A percentile compares a stretch with the other conserved stretches of the same genome.
Conservation (phyloP, 2,797 vertebrate genomes). For the Anabacerthia variegaticeps region DNA sequence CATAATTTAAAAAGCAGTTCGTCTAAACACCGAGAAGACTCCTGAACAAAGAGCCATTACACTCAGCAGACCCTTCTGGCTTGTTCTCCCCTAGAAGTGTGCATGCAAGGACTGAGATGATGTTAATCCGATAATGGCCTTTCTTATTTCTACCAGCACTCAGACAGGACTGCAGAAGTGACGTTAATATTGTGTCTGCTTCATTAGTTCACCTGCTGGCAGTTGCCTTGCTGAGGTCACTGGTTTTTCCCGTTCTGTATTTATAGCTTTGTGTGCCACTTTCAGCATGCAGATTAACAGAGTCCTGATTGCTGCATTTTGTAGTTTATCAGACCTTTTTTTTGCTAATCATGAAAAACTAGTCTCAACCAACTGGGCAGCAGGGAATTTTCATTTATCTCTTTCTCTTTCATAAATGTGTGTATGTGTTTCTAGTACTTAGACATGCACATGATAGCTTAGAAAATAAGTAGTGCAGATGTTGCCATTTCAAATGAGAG, state of each 20-base stretch:
- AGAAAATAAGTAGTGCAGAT: not conserved
- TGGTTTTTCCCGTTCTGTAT: constrained; percentile 45
- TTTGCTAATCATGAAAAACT: not conserved
- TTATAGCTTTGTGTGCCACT: constrained; percentile 51
- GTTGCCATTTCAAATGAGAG: not conserved
- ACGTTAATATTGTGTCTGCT: constrained; percentile 38
- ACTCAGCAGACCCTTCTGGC: not conserved
- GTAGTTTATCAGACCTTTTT: not conserved
- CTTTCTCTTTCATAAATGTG: not conserved
- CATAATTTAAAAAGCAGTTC: not conserved
- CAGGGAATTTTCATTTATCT: not conserved
- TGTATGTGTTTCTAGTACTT: not conserved
- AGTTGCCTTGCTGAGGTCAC: constrained; percentile 67
- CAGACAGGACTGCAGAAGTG: not conserved
- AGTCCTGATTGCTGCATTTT: not conserved
- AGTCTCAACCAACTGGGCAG: not conserved
- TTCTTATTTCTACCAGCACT: not conserved
- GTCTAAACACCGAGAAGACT: not conserved
- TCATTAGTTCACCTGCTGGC: constrained; percentile 65
- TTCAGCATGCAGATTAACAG: constrained; percentile 37
- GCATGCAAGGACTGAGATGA: not conserved
- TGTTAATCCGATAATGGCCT: not conserved
- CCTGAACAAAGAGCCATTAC: not conserved
- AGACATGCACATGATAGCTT: not conserved
- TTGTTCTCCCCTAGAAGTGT: not conserved